These are phyloP conservation scores for Dicyrtoma fusca DNA, from an alignment of 2,888 invertebrate genomes.

Conservation along the genomic window DNA sequence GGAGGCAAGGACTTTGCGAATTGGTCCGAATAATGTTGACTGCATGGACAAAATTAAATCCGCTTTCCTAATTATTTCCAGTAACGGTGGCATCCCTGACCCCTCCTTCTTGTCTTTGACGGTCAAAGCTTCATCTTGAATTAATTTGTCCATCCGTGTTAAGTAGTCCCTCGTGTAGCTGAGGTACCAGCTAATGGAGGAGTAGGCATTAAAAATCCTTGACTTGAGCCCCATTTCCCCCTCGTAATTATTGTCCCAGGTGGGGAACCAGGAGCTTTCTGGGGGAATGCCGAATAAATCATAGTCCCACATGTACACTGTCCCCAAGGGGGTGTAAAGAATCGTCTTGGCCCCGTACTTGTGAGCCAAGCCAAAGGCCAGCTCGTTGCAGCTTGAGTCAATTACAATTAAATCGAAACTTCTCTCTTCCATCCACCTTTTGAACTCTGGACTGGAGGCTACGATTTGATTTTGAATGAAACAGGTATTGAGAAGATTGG, in stretches of 20 bases:
- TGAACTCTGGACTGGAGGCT: not conserved
- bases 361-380: not conserved
- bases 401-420: conserved; percentile 15
- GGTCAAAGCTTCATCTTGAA: not conserved
- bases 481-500: too few relatives aligned
- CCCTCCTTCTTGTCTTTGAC: too few relatives aligned
- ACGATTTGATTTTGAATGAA: too few relatives aligned
- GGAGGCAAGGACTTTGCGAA: conserved; percentile 9
- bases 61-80: not conserved
- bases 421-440: not conserved
- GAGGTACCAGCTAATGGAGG: not conserved
- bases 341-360: not conserved
- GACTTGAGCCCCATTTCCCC: not conserved
- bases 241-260: conserved; percentile 23
- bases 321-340: not conserved
- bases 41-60: not conserved
- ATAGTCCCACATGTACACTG: not conserved
- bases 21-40: conserved; percentile 17
- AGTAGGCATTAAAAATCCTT: not conserved
- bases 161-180: not conserved
- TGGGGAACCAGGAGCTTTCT: not conserved
- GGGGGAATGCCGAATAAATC: conserved; percentile 4
- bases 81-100: too few relatives aligned
- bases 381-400: not conserved
- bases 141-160: not conserved